Evolutionary conservation across 2,113 vertebrate species (phyloP).

Genomic region (Pionites leucogaster): DNA sequence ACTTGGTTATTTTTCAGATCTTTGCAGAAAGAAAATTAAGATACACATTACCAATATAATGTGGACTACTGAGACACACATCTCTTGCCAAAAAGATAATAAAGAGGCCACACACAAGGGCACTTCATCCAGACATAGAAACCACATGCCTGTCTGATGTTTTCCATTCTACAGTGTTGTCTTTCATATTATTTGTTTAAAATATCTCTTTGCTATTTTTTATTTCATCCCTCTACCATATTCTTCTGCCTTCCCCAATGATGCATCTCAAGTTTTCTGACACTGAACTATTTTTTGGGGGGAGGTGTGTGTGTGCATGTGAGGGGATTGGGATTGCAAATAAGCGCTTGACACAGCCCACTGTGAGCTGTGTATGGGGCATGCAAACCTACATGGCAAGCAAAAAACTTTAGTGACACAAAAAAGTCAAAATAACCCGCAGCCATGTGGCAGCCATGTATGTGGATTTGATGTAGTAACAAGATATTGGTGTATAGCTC

Average conservation of each 20-base stretch:
- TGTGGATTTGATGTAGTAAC: background rate
- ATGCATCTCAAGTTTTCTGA: background rate
- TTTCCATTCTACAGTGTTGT: background rate
- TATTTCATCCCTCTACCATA: background rate
- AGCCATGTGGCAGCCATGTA: background rate
- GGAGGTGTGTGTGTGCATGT: rapidly evolving
- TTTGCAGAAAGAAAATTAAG: background rate
- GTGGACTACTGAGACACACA: background rate
- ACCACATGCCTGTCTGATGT: background rate
- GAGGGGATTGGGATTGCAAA: background rate
- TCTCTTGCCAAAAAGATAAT: background rate
- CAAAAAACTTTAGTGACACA: background rate
- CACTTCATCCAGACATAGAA: background rate
- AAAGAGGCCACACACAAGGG: background rate
- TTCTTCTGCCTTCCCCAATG: background rate
- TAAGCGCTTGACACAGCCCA: background rate
- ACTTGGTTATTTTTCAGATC: background rate
- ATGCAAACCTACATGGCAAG: background rate
- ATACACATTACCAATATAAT: rapidly evolving
- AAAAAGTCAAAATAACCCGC: background rate
- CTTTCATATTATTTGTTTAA: background rate
- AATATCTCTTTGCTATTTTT: background rate
- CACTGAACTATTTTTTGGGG: background rate
- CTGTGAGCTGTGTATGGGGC: rapidly evolving
- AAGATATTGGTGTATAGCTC: background rate